Evolutionary conservation across 2,888 invertebrate species (phyloP), one percentile per base, ranked within the genome.

Genomic region (Cartodere bifasciata): DNA sequence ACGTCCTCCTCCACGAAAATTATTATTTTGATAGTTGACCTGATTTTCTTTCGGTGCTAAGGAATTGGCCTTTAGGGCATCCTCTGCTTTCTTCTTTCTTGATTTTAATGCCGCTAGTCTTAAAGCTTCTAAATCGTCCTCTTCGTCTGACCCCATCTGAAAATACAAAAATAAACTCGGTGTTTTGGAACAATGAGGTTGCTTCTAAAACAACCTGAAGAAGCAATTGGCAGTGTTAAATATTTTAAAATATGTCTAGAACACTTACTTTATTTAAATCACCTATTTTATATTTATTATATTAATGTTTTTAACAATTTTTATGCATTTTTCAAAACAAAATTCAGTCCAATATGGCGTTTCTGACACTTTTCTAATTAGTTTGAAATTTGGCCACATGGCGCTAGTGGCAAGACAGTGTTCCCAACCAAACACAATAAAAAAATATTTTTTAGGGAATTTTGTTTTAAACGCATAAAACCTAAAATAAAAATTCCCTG

Each of bases 71-170:
- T 24, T 16, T n/a, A 15, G 10, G 2, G 30, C 22, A 9, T 25
- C 24, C 6, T 28, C 35, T 2, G 33, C 17, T 31, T 40, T 42
- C 29, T 41, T 43, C 35, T 57, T 57, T 28, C 66, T 44, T 1
- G 65, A 60, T 29, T 64, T 58, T 23, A 67, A 52, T 9, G 67
- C 67, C 27, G 65, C 65, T 33, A 64, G 46, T 28, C 67, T 54
- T 32, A 67, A 48, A 15, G 60, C 55, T 44, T 67, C 66, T 38
- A 67, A 47, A 44, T 67, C 67, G 29, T 66, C 65, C 32, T 67
- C 67, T 16, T 67, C 67, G 9, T 67, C 67, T 3, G 64, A 61
- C 27, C 20, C 23, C 12, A 17, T 15, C 27, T 32, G 17, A 35
- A 32, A 23, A 29, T n/a, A 9, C 7, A 16, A 5, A 23, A 7